A percentile compares a stretch with the other conserved stretches of the same genome.
Evolutionary conservation across 1,140 invertebrate genomes (phyloP).

Genomic region (Lepidotrigona ventralis): DNA sequence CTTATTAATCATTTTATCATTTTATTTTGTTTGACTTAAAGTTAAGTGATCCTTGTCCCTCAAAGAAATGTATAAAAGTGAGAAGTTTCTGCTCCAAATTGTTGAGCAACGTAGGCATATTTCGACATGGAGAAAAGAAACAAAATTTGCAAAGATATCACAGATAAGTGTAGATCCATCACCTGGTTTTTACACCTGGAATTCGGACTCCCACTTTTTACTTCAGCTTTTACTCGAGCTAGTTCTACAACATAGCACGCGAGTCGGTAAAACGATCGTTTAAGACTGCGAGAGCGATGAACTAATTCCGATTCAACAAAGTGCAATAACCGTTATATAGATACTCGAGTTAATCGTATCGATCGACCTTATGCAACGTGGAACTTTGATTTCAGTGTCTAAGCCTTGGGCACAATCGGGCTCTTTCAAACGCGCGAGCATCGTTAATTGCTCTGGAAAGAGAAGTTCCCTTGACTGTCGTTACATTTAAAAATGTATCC

Average conservation of each 20-base stretch:
- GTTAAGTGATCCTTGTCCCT: too few relatives aligned
- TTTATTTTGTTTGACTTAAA: too few relatives aligned
- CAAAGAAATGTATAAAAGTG: too few relatives aligned
- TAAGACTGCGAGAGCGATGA: constrained; percentile 23
- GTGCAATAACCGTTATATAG: constrained; percentile 49
- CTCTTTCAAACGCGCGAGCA: too few relatives aligned
- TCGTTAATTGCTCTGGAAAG: not conserved
- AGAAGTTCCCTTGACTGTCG: not conserved
- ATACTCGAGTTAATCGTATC: constrained; percentile 39
- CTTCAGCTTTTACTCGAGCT: constrained; percentile 8
- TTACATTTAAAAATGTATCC: not conserved
- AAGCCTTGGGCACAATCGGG: not conserved
- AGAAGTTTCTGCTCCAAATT: too few relatives aligned
- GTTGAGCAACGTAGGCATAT: too few relatives aligned
- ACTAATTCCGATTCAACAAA: constrained; percentile 39
- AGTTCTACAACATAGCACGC: too few relatives aligned
- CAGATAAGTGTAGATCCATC: not conserved
- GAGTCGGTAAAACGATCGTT: not conserved
- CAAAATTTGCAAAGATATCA: not conserved
- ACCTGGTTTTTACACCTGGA: not conserved
- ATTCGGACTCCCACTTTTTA: not conserved
- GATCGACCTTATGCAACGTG: constrained; percentile 20
- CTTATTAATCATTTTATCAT: too few relatives aligned
- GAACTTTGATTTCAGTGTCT: constrained; percentile 25
- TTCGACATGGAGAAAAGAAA: not conserved